phyloP scores from a whole-genome alignment of 2,888 invertebrate genomes.

The Mesopsocus fuscifrons region DNA sequence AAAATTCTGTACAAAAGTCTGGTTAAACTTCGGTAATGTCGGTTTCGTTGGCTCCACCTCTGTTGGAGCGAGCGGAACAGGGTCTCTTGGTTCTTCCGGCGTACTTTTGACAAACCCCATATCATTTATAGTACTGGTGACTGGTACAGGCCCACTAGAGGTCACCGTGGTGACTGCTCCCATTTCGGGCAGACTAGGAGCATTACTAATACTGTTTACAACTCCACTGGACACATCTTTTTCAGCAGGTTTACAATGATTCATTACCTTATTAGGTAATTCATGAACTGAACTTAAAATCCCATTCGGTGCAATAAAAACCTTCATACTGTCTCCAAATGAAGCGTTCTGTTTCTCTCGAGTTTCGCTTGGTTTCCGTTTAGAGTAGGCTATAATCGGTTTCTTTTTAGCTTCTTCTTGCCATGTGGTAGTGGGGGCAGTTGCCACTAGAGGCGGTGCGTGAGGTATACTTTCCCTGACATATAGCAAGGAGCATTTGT shows the following conservation, averaged over 20 bases:
- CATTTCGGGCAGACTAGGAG: no score
- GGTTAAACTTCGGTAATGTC: conserved; percentile 4
- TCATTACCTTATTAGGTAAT: background rate
- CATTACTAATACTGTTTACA: no score
- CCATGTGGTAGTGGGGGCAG: background rate
- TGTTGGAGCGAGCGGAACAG: background rate
- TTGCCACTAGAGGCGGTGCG: no score
- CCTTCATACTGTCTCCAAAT: background rate
- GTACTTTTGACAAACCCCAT: background rate
- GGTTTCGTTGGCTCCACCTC: background rate
- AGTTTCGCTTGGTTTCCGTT: background rate
- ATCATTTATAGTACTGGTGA: no score
- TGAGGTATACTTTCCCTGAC: background rate
- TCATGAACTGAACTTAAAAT: background rate
- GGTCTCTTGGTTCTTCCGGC: background rate
- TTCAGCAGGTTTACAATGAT: background rate
- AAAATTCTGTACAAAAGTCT: background rate
- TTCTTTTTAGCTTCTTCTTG: background rate
- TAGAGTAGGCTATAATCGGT: background rate
- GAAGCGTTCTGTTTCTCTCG: no score
- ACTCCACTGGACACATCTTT: background rate
- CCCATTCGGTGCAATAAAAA: background rate
- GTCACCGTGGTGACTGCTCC: background rate
- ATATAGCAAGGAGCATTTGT: background rate
- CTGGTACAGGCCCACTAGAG: no score